Percentiles rank a stretch among this genome's conserved stretches.
Evolutionary conservation across 2,113 vertebrate genomes (phyloP).

Genomic region (Oryzias javanicus): DNA sequence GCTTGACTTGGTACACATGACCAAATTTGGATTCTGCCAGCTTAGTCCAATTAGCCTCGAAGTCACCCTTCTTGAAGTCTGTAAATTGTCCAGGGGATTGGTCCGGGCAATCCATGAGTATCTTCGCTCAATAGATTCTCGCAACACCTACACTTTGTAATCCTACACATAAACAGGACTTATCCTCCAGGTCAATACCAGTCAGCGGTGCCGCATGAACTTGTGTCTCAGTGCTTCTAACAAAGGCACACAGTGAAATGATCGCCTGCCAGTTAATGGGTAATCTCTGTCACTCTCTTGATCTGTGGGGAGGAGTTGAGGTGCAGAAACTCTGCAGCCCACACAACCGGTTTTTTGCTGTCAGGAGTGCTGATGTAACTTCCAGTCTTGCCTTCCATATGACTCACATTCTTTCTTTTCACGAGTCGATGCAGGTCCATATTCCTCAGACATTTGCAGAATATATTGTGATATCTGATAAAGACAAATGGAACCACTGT

Average conservation of each 20-base stretch:
- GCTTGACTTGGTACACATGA: constrained; percentile 82
- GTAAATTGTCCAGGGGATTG: constrained; percentile 37
- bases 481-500: background rate
- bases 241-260: background rate
- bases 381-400: background rate
- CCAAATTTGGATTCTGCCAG: constrained; percentile 80
- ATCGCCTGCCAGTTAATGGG: background rate
- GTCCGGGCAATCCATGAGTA: constrained; percentile 42
- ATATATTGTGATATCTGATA: constrained; percentile 1
- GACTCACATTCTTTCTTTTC: background rate
- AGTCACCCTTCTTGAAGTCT: constrained; percentile 80
- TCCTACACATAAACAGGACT: constrained; percentile 37
- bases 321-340: constrained; percentile 53
- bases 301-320: constrained; percentile 42
- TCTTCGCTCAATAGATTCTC: constrained; percentile 14
- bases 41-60: constrained; percentile 80
- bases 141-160: constrained; percentile 17
- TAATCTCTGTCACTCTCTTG: constrained; percentile 1
- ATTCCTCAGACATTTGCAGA: background rate
- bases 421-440: background rate
- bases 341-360: constrained; percentile 57
- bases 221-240: constrained; percentile 2
- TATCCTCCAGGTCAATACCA: constrained; percentile 33
- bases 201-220: constrained; percentile 4
- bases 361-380: constrained; percentile 1